Percentiles rank a stretch among this genome's conserved stretches.
phyloP scores from a whole-genome alignment of 2,113 vertebrate species.

The Pseudonaja textilis region DNA sequence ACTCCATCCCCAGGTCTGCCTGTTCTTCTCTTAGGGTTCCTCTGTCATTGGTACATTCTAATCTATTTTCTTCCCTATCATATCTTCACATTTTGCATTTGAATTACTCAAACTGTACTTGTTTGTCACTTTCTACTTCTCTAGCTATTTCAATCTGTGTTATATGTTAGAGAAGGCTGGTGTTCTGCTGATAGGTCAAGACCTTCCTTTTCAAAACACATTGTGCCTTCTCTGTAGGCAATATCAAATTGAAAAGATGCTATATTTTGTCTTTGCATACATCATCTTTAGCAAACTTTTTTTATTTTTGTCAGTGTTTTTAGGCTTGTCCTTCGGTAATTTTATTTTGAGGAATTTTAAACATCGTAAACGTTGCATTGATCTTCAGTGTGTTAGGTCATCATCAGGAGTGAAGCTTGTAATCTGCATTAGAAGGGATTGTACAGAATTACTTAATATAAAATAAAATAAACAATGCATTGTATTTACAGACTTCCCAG shows the following conservation, averaged over 20 bases:
- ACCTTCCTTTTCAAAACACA: not conserved
- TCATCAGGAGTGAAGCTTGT: not conserved
- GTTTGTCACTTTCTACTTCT: not conserved
- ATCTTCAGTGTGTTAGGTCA: not conserved
- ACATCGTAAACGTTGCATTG: not conserved
- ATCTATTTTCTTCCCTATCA: not conserved
- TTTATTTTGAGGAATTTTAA: not conserved
- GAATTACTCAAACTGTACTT: not conserved
- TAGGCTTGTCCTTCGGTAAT: not conserved
- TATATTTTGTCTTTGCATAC: not conserved
- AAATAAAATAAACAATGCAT: not conserved
- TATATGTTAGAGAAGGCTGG: not conserved
- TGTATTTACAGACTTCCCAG: not conserved
- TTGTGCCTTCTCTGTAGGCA: not conserved
- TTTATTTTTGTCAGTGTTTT: not conserved
- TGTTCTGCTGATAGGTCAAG: not conserved
- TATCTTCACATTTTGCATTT: not conserved
- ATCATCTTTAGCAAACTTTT: not conserved
- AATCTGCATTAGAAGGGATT: not conserved
- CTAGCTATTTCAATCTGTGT: not conserved
- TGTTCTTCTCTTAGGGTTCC: not conserved
- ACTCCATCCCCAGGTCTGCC: not conserved
- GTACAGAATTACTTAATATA: not conserved
- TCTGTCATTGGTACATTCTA: not conserved
- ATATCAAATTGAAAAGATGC: not conserved